Conservation (phyloP, 2,113 vertebrate genomes). For the Campylomormyrus numenius region DNA sequence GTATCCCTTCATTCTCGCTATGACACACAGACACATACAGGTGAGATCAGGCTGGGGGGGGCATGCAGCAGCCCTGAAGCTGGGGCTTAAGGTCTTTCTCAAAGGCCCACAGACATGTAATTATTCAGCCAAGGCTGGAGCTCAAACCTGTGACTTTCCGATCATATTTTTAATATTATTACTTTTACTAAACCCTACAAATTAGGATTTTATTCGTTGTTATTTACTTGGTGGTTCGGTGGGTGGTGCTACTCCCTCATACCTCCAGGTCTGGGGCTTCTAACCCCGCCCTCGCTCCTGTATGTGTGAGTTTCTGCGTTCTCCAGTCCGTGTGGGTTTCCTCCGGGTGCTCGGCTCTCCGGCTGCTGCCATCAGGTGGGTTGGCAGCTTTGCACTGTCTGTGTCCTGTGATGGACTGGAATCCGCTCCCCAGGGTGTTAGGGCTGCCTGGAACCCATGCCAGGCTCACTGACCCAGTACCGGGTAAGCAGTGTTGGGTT, state of each 20-base stretch:
- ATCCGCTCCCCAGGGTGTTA: background rate
- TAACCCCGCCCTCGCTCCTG: background rate
- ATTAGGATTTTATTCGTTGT: background rate
- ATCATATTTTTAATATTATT: background rate
- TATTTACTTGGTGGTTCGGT: background rate
- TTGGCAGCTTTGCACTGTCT: background rate
- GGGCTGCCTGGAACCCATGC: background rate
- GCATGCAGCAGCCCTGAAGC: background rate
- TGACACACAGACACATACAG: background rate
- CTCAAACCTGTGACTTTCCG: background rate
- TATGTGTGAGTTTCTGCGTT: background rate
- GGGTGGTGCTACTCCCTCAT: background rate
- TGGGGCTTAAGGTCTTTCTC: background rate
- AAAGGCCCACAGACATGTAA: background rate
- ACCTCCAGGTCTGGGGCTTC: background rate
- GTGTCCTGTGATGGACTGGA: background rate
- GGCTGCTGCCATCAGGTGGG: background rate
- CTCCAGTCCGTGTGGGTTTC: background rate
- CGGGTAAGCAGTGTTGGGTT: background rate
- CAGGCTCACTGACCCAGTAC: background rate
- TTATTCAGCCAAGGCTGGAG: background rate
- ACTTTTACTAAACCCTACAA: background rate
- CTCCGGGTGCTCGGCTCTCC: background rate
- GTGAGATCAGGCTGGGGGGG: too few species aligned
- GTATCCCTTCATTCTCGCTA: background rate